Evolutionary conservation across 2,113 vertebrate species (phyloP).

Genomic region (Pangasianodon gigas): DNA sequence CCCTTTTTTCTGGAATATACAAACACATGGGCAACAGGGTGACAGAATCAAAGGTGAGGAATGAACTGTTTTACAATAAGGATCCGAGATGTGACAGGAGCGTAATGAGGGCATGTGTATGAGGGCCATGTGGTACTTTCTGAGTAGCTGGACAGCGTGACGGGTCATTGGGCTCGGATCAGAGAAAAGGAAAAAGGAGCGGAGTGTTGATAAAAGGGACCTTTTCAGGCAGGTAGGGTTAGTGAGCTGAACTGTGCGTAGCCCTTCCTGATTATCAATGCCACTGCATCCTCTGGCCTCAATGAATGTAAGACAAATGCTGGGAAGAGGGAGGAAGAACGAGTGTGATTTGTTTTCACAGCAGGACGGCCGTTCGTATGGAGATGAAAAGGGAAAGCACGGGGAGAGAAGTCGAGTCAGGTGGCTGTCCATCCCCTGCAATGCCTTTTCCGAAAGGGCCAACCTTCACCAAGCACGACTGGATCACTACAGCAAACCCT

Average conservation of each 20-base stretch:
- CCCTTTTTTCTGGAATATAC: conserved; percentile 2
- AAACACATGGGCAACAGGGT: neutral
- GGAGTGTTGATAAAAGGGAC: conserved; percentile 8
- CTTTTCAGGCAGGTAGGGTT: conserved; percentile 30
- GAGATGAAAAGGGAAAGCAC: conserved; percentile 52
- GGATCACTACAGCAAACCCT: neutral
- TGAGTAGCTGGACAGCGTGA: conserved; percentile 12
- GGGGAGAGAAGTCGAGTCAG: conserved; percentile 42
- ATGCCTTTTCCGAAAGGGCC: neutral
- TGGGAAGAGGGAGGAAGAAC: conserved; percentile 28
- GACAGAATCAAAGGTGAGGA: conserved; percentile 15
- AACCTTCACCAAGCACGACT: conserved; percentile 14
- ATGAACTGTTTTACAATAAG: conserved; percentile 1
- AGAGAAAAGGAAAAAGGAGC: neutral
- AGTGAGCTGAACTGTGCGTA: conserved; percentile 46
- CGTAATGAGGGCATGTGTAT: conserved; percentile 30
- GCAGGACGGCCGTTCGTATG: conserved; percentile 42
- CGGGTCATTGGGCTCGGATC: conserved; percentile 10
- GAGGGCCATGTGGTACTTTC: neutral
- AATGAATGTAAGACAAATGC: conserved; percentile 16
- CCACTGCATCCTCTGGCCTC: conserved; percentile 12
- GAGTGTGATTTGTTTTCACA: conserved; percentile 60
- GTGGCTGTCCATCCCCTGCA: conserved; percentile 32
- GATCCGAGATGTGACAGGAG: conserved; percentile 2
- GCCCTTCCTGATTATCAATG: conserved; percentile 40